A percentile compares a stretch with the other conserved stretches of the same genome.
phyloP scores from a whole-genome alignment of 2,888 invertebrate genomes.

The Gibbula magus region DNA sequence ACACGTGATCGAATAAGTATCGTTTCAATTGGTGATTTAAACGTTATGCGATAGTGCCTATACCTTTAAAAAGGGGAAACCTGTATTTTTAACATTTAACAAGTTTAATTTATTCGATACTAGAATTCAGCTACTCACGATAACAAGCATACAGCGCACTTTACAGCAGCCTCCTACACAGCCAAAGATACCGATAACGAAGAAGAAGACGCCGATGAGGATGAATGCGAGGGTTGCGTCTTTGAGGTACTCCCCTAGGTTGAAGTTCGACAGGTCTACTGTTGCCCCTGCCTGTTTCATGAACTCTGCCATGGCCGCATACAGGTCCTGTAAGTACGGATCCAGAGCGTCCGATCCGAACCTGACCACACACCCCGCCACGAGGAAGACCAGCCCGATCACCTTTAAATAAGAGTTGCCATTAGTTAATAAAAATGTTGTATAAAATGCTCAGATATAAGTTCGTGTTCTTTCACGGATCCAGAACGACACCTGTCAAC shows the following conservation, averaged over 20 bases:
- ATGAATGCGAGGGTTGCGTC: conserved; percentile 61
- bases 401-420: conserved; percentile 15
- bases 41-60: too few relatives aligned
- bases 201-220: conserved; percentile 63
- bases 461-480: too few relatives aligned
- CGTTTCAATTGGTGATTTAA: too few relatives aligned
- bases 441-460: background rate
- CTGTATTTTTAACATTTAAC: too few relatives aligned
- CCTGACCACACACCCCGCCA: conserved; percentile 34
- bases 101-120: too few relatives aligned
- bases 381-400: conserved; percentile 33
- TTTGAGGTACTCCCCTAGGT: conserved; percentile 56
- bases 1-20: conserved; percentile 26
- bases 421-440: background rate
- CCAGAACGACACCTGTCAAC: too few relatives aligned
- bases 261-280: conserved; percentile 44
- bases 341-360: conserved; percentile 40
- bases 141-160: conserved; percentile 52
- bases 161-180: conserved; percentile 65
- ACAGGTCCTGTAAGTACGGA: conserved; percentile 34
- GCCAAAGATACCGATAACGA: conserved; percentile 59
- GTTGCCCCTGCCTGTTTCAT: conserved; percentile 33
- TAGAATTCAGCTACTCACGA: conserved; percentile 47
- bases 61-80: too few relatives aligned
- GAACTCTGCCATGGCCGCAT: conserved; percentile 28